Evolutionary conservation across 2,888 invertebrate genomes (phyloP).

Genomic region (Stomorhina lunata): DNA sequence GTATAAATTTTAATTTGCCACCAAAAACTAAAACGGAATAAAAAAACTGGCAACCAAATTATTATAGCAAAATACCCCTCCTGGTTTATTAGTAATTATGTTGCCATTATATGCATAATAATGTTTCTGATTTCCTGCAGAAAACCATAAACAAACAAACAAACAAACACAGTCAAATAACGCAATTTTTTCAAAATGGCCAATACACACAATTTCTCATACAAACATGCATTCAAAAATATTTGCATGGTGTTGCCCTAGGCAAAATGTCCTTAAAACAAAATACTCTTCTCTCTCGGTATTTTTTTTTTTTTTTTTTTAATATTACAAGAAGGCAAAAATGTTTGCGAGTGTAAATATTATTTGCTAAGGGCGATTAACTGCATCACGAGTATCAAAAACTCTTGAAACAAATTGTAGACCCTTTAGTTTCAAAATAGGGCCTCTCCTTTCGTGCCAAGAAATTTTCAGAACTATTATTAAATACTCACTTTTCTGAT

Average conservation of each 20-base stretch:
- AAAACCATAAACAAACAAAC: background rate
- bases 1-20: constrained; percentile 50
- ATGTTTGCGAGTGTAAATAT: background rate
- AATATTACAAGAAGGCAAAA: background rate
- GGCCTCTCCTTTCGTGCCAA: too few species aligned
- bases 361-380: constrained; percentile 34
- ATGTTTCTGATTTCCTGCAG: constrained; percentile 15
- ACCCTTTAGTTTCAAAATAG: too few species aligned
- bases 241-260: constrained; percentile 2
- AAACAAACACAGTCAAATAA: background rate
- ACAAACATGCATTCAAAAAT: background rate
- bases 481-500: too few species aligned
- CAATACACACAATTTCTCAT: background rate
- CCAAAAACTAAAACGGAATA: background rate
- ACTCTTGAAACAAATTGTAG: too few species aligned
- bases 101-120: constrained; percentile 9
- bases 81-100: constrained; percentile 49
- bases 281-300: too few species aligned
- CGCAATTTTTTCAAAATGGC: background rate
- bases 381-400: background rate
- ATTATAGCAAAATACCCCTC: background rate
- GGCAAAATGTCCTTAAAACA: constrained; percentile 52
- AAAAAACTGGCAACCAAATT: background rate
- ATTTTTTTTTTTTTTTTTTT: too few species aligned
- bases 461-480: too few species aligned